phyloP scores from a whole-genome alignment of 1,140 invertebrate genomes.

The Lordiphosa mommai region DNA sequence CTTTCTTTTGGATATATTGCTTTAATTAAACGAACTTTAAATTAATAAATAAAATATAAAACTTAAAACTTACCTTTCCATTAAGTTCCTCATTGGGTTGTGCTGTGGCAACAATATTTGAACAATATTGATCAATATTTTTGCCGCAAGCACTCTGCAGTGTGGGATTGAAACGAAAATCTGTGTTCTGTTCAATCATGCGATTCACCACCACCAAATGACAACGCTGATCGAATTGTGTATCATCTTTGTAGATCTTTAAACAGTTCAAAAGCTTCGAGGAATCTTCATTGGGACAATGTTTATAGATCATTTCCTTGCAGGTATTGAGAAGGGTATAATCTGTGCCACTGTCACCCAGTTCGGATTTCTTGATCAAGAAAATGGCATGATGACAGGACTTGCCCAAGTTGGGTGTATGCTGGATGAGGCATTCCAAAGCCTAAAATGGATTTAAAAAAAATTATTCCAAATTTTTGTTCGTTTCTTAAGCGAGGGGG shows the following conservation, averaged over 20 bases:
- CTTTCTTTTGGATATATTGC: too few relatives aligned
- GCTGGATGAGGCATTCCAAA: slow-evolving; percentile 91
- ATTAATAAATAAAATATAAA: too few relatives aligned
- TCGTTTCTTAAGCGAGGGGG: neutral
- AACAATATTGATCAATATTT: slow-evolving; percentile 88
- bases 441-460: slow-evolving; percentile 81
- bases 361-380: slow-evolving; percentile 91
- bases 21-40: too few relatives aligned
- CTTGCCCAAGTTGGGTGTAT: slow-evolving; percentile 85
- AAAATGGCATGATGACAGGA: slow-evolving; percentile 91
- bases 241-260: slow-evolving; percentile 89
- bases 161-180: slow-evolving; percentile 94
- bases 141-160: slow-evolving; percentile 86
- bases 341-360: slow-evolving; percentile 91
- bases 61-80: slow-evolving; percentile 81
- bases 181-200: slow-evolving; percentile 95
- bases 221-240: slow-evolving; percentile 92
- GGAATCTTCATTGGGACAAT: slow-evolving; percentile 86
- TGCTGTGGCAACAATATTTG: slow-evolving; percentile 71
- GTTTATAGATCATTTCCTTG: slow-evolving; percentile 90
- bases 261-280: slow-evolving; percentile 87
- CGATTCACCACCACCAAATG: slow-evolving; percentile 91
- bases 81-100: slow-evolving; percentile 83
- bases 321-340: slow-evolving; percentile 91
- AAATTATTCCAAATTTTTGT: neutral